Conservation (phyloP, 2,888 invertebrate species). For the Eupithecia tripunctaria region DNA sequence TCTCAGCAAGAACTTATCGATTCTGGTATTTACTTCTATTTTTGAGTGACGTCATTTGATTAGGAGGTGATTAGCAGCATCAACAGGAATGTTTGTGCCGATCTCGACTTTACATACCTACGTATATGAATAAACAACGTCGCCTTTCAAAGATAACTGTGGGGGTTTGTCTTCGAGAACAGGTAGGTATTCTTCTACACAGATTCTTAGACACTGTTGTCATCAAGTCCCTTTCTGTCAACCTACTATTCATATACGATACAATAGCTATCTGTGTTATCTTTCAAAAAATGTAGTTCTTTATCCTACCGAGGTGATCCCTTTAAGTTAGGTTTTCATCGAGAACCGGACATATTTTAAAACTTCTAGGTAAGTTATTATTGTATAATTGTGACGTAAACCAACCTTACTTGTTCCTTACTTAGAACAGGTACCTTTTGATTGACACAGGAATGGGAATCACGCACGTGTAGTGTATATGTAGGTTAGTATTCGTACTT, state of each 20-base stretch:
- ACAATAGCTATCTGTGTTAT: background rate
- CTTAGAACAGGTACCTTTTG: background rate
- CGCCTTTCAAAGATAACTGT: slow-evolving; percentile 21
- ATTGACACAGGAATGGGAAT: background rate
- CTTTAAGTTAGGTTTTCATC: background rate
- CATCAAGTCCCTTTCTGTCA: background rate
- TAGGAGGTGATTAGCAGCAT: too few relatives aligned
- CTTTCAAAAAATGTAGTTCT: background rate
- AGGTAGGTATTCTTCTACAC: background rate
- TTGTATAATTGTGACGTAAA: too few relatives aligned
- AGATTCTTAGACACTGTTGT: background rate
- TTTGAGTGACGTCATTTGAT: slow-evolving; percentile 32
- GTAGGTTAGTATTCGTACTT: background rate
- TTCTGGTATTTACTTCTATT: background rate
- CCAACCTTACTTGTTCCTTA: background rate
- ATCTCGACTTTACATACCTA: slow-evolving; percentile 14
- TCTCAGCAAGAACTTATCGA: background rate
- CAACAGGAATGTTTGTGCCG: slow-evolving; percentile 30
- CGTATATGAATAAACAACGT: slow-evolving; percentile 28
- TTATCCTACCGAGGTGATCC: background rate
- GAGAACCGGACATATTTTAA: too few relatives aligned
- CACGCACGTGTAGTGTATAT: background rate
- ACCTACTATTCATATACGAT: background rate
- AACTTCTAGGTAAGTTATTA: too few relatives aligned
- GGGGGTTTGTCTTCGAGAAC: slow-evolving; percentile 1